phyloP scores from a whole-genome alignment of 2,113 vertebrate species.

The Calyptommatus sinebrachiatus region DNA sequence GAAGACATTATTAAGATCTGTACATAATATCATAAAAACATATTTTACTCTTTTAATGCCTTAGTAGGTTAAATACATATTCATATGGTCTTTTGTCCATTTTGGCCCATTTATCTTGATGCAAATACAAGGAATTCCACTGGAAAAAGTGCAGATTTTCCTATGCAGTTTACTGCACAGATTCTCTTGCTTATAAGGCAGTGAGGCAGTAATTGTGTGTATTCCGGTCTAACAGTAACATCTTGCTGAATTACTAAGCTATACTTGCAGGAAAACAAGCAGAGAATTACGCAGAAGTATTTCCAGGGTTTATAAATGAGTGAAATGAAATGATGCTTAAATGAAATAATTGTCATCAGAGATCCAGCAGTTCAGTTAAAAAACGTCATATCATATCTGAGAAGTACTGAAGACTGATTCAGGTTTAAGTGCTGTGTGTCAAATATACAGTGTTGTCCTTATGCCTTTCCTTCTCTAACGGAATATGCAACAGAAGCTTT shows the following conservation, averaged over 20 bases:
- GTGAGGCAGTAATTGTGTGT: neutral
- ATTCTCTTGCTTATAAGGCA: neutral
- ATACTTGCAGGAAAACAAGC: neutral
- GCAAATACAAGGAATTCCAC: neutral
- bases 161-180: neutral
- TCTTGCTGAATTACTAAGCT: neutral
- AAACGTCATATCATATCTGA: neutral
- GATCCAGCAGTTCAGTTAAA: slow-evolving; percentile 8
- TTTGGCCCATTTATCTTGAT: neutral
- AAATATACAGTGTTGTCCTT: slow-evolving; percentile 18
- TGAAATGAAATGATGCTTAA: neutral
- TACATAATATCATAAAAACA: neutral
- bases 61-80: neutral
- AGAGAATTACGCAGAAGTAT: neutral
- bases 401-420: neutral
- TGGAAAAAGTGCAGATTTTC: neutral
- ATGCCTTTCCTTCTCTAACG: slow-evolving; percentile 26
- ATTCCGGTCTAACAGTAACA: neutral
- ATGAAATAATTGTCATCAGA: slow-evolving; percentile 14
- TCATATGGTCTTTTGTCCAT: neutral
- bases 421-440: rapidly evolving
- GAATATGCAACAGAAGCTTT: no score
- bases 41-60: neutral
- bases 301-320: neutral
- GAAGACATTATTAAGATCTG: neutral